phyloP scores from a whole-genome alignment of 1,140 invertebrate genomes.

The Antheraea pernyi region DNA sequence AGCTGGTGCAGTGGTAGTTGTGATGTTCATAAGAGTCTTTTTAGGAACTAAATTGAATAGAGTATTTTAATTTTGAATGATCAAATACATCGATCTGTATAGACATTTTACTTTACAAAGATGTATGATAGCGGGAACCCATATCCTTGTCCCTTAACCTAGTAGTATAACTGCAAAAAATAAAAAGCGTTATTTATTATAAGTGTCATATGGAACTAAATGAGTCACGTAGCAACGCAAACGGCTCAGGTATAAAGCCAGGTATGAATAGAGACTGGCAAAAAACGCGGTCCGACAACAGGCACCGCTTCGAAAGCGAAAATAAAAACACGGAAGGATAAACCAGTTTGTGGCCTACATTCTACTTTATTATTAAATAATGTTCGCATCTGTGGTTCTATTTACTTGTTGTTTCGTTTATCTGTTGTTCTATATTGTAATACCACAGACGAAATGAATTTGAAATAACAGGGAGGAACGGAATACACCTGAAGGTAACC shows the following conservation, averaged over 20 bases:
- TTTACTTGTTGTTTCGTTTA: neutral
- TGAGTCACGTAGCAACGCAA: neutral
- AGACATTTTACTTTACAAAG: too few relatives aligned
- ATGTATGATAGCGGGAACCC: too few relatives aligned
- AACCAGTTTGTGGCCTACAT: slow-evolving; percentile 3
- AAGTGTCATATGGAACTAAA: neutral
- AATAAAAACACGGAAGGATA: slow-evolving; percentile 2
- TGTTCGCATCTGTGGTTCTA: neutral
- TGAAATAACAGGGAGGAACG: too few relatives aligned
- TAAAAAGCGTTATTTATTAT: neutral
- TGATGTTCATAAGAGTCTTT: too few relatives aligned
- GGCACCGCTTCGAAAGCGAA: neutral
- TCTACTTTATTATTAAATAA: neutral
- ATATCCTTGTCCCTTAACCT: too few relatives aligned
- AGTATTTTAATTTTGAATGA: too few relatives aligned
- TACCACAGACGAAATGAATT: too few relatives aligned
- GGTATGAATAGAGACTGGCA: neutral
- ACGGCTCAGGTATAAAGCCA: neutral
- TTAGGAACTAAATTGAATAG: too few relatives aligned
- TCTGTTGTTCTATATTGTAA: neutral
- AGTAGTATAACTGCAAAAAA: too few relatives aligned
- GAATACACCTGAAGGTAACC: too few relatives aligned
- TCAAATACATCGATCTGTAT: too few relatives aligned
- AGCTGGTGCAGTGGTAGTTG: too few relatives aligned
- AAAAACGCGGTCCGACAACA: neutral